Percentiles rank a stretch among this genome's conserved stretches.
Evolutionary conservation across 2,888 invertebrate genomes (phyloP).

Genomic region (Helobdella robusta): DNA sequence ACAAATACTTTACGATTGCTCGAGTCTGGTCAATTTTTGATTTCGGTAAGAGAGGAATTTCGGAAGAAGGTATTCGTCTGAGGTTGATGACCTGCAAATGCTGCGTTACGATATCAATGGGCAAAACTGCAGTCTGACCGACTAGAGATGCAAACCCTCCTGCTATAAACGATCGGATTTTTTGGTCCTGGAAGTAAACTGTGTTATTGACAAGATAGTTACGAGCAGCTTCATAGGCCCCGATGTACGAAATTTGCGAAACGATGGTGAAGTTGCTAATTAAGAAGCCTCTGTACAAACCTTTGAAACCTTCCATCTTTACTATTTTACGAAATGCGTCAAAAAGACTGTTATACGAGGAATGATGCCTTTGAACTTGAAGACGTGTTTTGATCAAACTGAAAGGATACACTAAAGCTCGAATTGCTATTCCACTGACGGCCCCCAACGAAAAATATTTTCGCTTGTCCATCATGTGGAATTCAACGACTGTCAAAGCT

Average conservation of each 20-base stretch:
- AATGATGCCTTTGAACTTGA: slow-evolving; percentile 54
- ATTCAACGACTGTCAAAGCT: slow-evolving; percentile 67
- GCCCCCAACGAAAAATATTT: slow-evolving; percentile 88
- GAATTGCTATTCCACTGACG: slow-evolving; percentile 71
- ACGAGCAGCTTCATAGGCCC: slow-evolving; percentile 82
- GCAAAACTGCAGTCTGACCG: slow-evolving; percentile 84
- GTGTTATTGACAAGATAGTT: slow-evolving; percentile 65
- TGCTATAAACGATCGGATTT: slow-evolving; percentile 61
- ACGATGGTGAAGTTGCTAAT: slow-evolving; percentile 70
- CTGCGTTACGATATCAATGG: slow-evolving; percentile 90
- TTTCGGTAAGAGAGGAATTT: slow-evolving; percentile 13
- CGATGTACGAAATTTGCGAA: slow-evolving; percentile 61
- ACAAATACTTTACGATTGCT: slow-evolving; percentile 53
- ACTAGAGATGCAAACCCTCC: slow-evolving; percentile 84
- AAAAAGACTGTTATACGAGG: slow-evolving; percentile 66
- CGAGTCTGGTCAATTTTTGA: slow-evolving; percentile 3
- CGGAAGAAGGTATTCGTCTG: background rate
- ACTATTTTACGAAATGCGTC: slow-evolving; percentile 84
- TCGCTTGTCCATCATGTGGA: slow-evolving; percentile 93
- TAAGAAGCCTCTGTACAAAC: slow-evolving; percentile 89
- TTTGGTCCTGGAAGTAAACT: slow-evolving; percentile 47
- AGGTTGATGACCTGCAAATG: slow-evolving; percentile 84
- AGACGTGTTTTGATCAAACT: slow-evolving; percentile 87
- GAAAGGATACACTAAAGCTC: slow-evolving; percentile 73
- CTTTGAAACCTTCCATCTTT: slow-evolving; percentile 69